Base-by-base conservation (phyloP, 1,140 invertebrate species). In the Psix sp. region DNA sequence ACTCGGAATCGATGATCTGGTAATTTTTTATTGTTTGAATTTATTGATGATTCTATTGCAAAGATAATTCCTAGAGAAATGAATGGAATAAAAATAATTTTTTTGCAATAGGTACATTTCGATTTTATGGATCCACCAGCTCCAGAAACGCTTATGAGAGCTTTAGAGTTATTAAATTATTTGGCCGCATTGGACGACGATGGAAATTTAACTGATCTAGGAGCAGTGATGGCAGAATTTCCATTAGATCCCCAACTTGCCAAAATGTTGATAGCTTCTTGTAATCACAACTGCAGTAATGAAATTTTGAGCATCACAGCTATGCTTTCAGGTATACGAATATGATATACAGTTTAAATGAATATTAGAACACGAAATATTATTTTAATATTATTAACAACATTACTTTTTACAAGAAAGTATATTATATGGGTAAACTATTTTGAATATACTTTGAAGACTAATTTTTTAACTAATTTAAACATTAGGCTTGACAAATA, bases 51-150 rank as follows among this genome's bases (percentile, higher is more conserved):
- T n/a, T n/a, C n/a, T n/a, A n/a, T n/a, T n/a, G n/a, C n/a, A n/a
- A n/a, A n/a, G n/a, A n/a, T n/a, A n/a, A n/a, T n/a, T n/a, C n/a
- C n/a, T n/a, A n/a, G n/a, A n/a, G n/a, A n/a, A n/a, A n/a, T 93
- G 81, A 93, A 31, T 9, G 35, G 6, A 16, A 43, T 13, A 21
- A 43, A 24, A 18, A 16, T 43, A 17, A 39, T 39, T 31, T 60
- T 43, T 46, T 60, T 73, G n/a, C n/a, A n/a, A 14, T 42, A 86
- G 84, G 84, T 99, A 24, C 98, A 99, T 86, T 99, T 99, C 88
- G 98, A 99, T 88, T 99, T 99, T 86, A 99, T 99, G 98, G 98
- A 99, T 89, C 98, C 98, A 11, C 98, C 98, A 15, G 98, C 98
- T n/a, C 98, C 98, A 0, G 98, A 99, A 90, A 99, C 98, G 0